Evolutionary conservation across 2,888 invertebrate genomes (phyloP), one percentile per base, ranked within the genome.

Genomic region (Salpingus planirostris): DNA sequence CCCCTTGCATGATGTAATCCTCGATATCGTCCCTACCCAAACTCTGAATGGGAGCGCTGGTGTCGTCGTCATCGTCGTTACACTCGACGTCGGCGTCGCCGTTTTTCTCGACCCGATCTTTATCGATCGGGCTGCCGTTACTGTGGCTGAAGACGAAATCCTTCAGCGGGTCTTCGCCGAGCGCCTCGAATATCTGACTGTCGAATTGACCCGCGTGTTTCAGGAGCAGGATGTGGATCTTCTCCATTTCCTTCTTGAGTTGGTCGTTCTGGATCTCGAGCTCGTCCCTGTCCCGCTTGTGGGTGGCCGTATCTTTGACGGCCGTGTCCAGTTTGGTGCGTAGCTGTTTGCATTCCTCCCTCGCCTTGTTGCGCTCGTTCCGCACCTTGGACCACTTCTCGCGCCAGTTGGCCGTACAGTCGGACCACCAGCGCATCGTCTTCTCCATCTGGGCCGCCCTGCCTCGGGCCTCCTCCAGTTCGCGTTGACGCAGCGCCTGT

Each of bases 391-490:
- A 88, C 96, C 96, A 97, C 59, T 96, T 96, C 59, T 88, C 88
- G 18, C 91, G 69, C 92, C 92, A 92, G 59, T 89, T 89, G 1
- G 93, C 90, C 0, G 96, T 96, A 62, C 97, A 97, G 64, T 96
- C 96, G 29, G 88, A 93, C 96, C 84, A 97, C 96, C 96, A 97
- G 36, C 93, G 73, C 95, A 97, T 96, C 0, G 96, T 97, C 65
- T 96, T 96, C 63, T 97, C 97, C 97, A 97, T 97, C 66, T 97
- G 96, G 1, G 92, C 85, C 10, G 93, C 92, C 41, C 96, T 68
- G 2, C 92, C 91, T 45, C 92, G 71, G 0, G 93, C 92, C 58
- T 96, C 96, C 56, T 96, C 93, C 43, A 97, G 68, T 60, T 97
- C 96, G 27, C 90, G 69, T 52, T 77, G 71, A 7, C 78, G 68